Base-by-base conservation (phyloP, 2,888 invertebrate species). In the Peribatodes rhomboidaria region DNA sequence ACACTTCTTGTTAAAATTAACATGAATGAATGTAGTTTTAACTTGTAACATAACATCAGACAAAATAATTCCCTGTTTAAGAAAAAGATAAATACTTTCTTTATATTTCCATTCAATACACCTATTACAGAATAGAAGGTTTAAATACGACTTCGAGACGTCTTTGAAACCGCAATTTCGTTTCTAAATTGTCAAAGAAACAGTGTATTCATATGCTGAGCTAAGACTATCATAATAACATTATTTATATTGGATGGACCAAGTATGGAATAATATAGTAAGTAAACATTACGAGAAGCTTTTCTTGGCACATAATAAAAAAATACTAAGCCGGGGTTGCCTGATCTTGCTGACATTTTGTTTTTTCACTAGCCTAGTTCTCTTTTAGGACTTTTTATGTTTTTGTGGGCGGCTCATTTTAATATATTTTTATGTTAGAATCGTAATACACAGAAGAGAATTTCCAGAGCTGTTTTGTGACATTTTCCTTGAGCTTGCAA, bases 241-340 rank as follows among this genome's bases (percentile, higher is more conserved):
- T 77, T 75, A 78, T 74, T 78, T 77, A 76, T 69, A 72, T 75
- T 72, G 74, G 73, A 75, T 68, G 65, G 74, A 60, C 74, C 72
- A 75, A 77, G 68, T 69, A 65, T 71, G 74, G 68, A 75, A 65
- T 76, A 75, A 76, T 72, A 69, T 69, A 76, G 67, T 70, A 69
- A 73, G 69, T 70, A 72, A 62, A 69, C 70, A 74, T 67, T 53
- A 37, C 56, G 52, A 73, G 57, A 65, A 69, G 68, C 69, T 70
- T 75, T 77, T 60, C 69, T 73, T 73, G 69, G 56, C 73, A 70
- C 73, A 59, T 69, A 70, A 76, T 73, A 79, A 76, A 76, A 78
- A 76, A 71, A 71, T 70, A 78, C 59, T 71, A 72, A 62, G 58
- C 67, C 60, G 72, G 67, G 68, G 69, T 71, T 66, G 62, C 71